Percentiles rank a stretch among this genome's conserved stretches.
Conservation (phyloP, 1,140 invertebrate species). For the Homalodisca vitripennis region DNA sequence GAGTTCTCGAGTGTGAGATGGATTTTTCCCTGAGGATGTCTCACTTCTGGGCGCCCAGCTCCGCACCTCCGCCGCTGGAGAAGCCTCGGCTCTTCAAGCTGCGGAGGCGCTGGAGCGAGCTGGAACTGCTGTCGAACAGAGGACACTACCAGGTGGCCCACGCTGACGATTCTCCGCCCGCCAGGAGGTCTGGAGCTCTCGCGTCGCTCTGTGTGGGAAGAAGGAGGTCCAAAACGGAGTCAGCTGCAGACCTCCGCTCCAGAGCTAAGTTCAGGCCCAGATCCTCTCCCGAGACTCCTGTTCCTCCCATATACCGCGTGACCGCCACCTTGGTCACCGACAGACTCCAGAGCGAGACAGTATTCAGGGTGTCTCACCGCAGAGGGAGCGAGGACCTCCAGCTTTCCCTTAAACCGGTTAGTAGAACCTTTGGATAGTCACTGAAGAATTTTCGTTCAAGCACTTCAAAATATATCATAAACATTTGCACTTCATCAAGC, state of each 20-base stretch:
- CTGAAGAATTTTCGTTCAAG: too few relatives aligned
- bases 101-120: constrained; percentile 36
- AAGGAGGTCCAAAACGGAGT: constrained; percentile 7
- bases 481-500: too few relatives aligned
- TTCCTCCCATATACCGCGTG: constrained; percentile 8
- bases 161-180: background rate
- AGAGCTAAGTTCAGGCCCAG: background rate
- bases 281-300: constrained; percentile 10
- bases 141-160: constrained; percentile 5
- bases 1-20: too few relatives aligned
- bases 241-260: background rate
- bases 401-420: background rate
- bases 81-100: constrained; percentile 30
- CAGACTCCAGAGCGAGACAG: background rate
- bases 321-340: constrained; percentile 12
- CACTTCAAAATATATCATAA: too few relatives aligned
- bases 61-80: background rate
- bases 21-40: constrained; percentile 28
- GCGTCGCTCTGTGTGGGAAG: constrained; percentile 20
- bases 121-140: constrained; percentile 27
- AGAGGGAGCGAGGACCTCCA: background rate
- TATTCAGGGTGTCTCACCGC: constrained; percentile 7
- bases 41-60: constrained; percentile 22
- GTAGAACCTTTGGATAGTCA: background rate
- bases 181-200: background rate